Base-by-base conservation (phyloP, 2,888 invertebrate species). In the Ariolimax columbianus region DNA sequence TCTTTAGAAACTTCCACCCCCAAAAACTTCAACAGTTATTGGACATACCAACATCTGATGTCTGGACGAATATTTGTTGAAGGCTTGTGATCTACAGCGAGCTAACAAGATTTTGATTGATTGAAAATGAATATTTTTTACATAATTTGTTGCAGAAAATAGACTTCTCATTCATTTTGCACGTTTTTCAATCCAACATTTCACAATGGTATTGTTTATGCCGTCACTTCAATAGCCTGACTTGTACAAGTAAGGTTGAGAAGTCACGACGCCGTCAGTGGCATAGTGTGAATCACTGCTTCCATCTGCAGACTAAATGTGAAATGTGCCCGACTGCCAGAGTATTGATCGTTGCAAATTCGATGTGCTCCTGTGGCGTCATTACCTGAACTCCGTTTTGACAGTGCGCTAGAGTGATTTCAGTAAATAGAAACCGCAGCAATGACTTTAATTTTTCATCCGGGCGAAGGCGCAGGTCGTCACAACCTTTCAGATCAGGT, bases 391-490 rank as follows among this genome's bases (percentile, higher is more conserved):
- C 43, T 36, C n/a, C 1, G 30, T 73, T 1, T 23, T 73, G 43
- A n/a, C 6, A 3, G 26, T 30, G 43, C n/a, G 73, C 73, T 73
- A 43, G 73, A 43, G 30, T 73, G 40, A 26, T n/a, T 73, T 43
- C 73, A 19, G 40, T 14, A 72, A 72, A 38, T 72, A 70, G 38
- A 70, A 9, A 23, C 38, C 36, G 19, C 72, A 72, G 23, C 23
- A 4, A 26, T n/a, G 9, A 43, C 30, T 26, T 73, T 43, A 73
- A 73, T 73, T 43, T 73, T 73, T 73, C 73, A 73, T 73, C 43
- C 43, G n/a, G 43, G 11, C n/a, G 43, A 43, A 43, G 43, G 43
- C n/a, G 40, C 14, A 38, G 73, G 73, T 73, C 73, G n/a, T n/a
- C n/a, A 47, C 73, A 73, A 73, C 73, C 26, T 73, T 26, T 30